These are phyloP conservation scores for Molanna angustata DNA, from an alignment of 2,888 invertebrate genomes.

Conservation along the genomic window DNA sequence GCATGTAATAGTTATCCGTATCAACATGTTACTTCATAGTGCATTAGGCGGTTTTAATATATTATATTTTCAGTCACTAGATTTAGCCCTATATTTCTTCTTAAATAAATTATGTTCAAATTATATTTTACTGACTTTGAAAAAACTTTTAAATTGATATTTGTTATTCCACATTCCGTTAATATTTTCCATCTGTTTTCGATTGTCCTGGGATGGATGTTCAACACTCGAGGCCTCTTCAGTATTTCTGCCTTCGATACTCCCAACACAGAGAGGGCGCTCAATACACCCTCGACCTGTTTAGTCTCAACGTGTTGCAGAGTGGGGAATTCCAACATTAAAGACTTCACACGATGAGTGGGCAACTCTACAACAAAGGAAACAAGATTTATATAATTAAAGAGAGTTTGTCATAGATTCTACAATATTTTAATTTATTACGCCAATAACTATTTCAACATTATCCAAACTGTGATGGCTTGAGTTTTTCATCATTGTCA, in stretches of 20 bases:
- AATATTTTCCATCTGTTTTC: slow-evolving; percentile 61
- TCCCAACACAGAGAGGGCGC: slow-evolving; percentile 40
- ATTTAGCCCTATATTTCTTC: no score
- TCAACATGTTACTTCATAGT: no score
- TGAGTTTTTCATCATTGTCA: no score
- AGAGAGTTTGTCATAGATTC: not conserved
- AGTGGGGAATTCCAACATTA: slow-evolving; percentile 45
- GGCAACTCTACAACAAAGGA: slow-evolving; percentile 37
- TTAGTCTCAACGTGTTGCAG: slow-evolving; percentile 41
- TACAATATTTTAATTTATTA: not conserved
- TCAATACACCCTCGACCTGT: slow-evolving; percentile 41
- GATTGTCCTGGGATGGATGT: slow-evolving; percentile 54
- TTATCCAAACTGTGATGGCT: no score
- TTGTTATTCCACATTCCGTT: slow-evolving; percentile 58
- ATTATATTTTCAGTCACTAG: no score
- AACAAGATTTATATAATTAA: not conserved
- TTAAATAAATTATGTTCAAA: no score
- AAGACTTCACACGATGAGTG: slow-evolving; percentile 8
- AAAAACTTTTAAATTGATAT: slow-evolving; percentile 42
- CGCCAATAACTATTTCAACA: no score
- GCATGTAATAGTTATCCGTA: no score
- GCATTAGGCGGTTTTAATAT: no score
- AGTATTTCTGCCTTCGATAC: slow-evolving; percentile 20
- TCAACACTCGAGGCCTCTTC: slow-evolving; percentile 54
- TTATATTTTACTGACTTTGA: slow-evolving; percentile 39